Evolutionary conservation across 2,113 vertebrate species (phyloP).

Genomic region (Spermophilus dauricus): DNA sequence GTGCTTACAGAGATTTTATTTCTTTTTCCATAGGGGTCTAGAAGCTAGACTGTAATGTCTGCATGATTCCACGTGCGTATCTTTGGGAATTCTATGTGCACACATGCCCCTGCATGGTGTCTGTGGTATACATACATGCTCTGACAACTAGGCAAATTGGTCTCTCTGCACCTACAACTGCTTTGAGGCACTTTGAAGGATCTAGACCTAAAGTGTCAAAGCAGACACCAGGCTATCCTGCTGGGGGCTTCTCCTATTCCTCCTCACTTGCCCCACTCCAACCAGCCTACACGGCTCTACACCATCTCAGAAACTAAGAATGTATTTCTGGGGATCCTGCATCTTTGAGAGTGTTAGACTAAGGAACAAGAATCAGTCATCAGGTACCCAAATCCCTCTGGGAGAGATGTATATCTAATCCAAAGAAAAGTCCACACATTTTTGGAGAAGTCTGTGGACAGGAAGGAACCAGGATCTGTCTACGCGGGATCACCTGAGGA

Average conservation of each 20-base stretch:
- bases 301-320: background rate
- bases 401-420: background rate
- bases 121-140: background rate
- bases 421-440: background rate
- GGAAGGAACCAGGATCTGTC: background rate
- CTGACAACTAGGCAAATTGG: background rate
- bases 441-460: background rate
- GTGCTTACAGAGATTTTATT: background rate
- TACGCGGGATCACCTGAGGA: background rate
- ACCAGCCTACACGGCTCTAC: background rate
- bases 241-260: background rate
- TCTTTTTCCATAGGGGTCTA: background rate
- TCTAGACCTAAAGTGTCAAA: too few species aligned
- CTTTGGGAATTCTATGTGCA: background rate
- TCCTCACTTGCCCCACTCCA: background rate
- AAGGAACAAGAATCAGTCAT: background rate
- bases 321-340: background rate
- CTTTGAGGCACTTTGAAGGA: background rate
- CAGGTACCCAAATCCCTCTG: background rate
- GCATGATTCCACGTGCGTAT: background rate
- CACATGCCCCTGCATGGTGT: background rate
- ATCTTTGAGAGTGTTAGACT: background rate
- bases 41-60: background rate
- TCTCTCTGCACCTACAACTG: background rate
- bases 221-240: background rate